Percentiles rank a stretch among this genome's conserved stretches.
These are phyloP conservation scores for Actinia tenebrosa DNA, from an alignment of 64 coral and sea anemone genomes.

Conservation along the genomic window DNA sequence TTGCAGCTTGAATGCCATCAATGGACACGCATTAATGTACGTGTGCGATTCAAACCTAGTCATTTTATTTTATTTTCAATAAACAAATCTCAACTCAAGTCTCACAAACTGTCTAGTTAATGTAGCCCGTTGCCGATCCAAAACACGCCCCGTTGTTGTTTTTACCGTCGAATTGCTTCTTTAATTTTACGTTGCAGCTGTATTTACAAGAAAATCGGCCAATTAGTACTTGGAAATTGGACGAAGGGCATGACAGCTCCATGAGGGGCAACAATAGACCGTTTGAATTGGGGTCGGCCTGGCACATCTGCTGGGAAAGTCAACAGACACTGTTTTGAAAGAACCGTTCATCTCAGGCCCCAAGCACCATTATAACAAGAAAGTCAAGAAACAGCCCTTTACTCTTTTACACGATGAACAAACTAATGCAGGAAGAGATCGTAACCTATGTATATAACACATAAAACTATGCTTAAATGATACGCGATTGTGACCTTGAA, in stretches of 20 bases:
- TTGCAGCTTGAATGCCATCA: neutral
- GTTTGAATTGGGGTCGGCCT: conserved; percentile 58
- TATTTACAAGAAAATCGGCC: conserved; percentile 72
- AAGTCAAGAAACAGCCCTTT: too few relatives aligned
- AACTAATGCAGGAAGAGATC: too few relatives aligned
- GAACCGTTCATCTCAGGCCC: neutral
- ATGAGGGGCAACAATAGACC: conserved; percentile 48
- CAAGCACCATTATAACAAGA: neutral
- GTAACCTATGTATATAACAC: too few relatives aligned
- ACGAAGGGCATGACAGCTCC: conserved; percentile 44
- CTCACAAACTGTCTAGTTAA: neutral
- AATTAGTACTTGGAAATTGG: conserved; percentile 80
- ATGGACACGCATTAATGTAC: neutral
- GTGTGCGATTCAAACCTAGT: neutral
- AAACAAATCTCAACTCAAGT: conserved; percentile 6
- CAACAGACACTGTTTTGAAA: conserved; percentile 35
- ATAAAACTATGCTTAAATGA: too few relatives aligned
- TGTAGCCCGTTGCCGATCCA: conserved; percentile 7
- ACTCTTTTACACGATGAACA: too few relatives aligned
- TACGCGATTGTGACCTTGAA: neutral
- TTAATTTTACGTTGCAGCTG: conserved; percentile 72
- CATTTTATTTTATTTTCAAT: neutral
- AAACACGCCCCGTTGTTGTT: conserved; percentile 8
- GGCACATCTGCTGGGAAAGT: conserved; percentile 76
- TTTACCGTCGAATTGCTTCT: conserved; percentile 14